Conservation (phyloP, 2,888 invertebrate genomes). For the Tiliacea aurago region DNA sequence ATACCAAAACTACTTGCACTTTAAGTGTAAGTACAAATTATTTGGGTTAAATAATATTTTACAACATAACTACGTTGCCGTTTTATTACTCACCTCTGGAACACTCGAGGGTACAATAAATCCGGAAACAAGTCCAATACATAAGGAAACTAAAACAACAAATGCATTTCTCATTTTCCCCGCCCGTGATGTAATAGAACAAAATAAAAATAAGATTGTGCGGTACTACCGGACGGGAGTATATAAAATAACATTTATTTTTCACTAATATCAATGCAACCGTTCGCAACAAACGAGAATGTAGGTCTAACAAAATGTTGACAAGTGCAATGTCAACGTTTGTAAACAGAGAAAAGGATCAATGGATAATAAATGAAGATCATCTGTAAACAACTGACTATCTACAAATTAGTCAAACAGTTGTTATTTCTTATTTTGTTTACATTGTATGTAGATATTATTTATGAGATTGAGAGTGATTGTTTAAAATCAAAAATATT, state of each 20-base stretch:
- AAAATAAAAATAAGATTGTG: constrained; percentile 46
- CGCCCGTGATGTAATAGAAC: constrained; percentile 43
- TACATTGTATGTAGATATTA: neutral
- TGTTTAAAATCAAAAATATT: neutral
- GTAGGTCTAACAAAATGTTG: constrained; percentile 41
- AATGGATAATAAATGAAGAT: constrained; percentile 31
- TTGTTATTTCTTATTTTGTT: constrained; percentile 27
- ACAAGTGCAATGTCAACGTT: constrained; percentile 24
- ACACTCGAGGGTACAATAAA: constrained; percentile 73
- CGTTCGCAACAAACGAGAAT: constrained; percentile 1
- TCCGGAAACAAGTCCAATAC: constrained; percentile 76
- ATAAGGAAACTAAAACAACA: constrained; percentile 76
- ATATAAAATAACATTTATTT: constrained; percentile 36
- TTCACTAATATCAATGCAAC: constrained; percentile 18
- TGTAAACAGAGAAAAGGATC: constrained; percentile 26
- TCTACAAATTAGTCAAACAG: constrained; percentile 39
- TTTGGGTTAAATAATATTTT: constrained; percentile 28
- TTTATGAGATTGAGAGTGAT: neutral
- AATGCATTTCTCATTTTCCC: constrained; percentile 77
- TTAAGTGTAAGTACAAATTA: neutral
- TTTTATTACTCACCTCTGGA: constrained; percentile 75
- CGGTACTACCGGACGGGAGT: constrained; percentile 2
- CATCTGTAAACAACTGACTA: constrained; percentile 45
- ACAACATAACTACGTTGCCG: constrained; percentile 33
- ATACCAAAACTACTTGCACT: constrained; percentile 1